phyloP scores from a whole-genome alignment of 2,113 vertebrate genomes.

The Chionodraco myersi region DNA sequence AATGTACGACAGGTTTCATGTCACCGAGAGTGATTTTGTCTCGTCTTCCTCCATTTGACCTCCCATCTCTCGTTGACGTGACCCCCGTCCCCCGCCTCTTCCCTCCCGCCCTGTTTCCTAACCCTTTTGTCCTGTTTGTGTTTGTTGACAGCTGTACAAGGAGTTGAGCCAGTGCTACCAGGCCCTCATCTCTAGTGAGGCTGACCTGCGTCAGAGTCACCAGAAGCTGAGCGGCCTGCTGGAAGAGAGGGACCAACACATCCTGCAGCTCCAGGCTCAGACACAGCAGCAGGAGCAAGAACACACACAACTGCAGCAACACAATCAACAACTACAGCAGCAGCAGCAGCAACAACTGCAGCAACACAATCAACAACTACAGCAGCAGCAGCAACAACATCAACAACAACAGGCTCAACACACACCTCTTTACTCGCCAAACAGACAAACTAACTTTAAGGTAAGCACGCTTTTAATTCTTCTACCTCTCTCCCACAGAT shows the following conservation, averaged over 20 bases:
- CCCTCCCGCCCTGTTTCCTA: neutral
- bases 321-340: conserved; percentile 58
- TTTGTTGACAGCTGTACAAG: conserved; percentile 88
- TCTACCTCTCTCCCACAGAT: conserved; percentile 9
- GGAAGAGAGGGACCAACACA: conserved; percentile 85
- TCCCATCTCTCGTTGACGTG: neutral
- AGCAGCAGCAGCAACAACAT: conserved; percentile 52
- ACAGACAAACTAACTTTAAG: conserved; percentile 79
- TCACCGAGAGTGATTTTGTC: conserved; percentile 16
- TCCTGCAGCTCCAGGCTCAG: conserved; percentile 85
- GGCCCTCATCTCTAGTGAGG: conserved; percentile 86
- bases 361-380: conserved; percentile 11
- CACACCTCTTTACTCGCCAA: conserved; percentile 45
- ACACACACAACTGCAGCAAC: conserved; percentile 74
- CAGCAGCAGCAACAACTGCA: conserved; percentile 56
- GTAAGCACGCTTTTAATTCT: conserved; percentile 53
- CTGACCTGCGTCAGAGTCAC: conserved; percentile 84
- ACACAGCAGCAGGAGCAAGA: conserved; percentile 79
- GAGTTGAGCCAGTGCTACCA: conserved; percentile 91
- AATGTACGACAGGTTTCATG: conserved; percentile 1
- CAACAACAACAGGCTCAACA: conserved; percentile 59
- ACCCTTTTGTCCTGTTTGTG: conserved; percentile 18
- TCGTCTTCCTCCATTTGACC: conserved; percentile 20
- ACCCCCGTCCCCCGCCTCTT: neutral
- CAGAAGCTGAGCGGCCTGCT: conserved; percentile 85